phyloP scores from a whole-genome alignment of 2,113 vertebrate genomes.

The Rhagologus leucostigma region DNA sequence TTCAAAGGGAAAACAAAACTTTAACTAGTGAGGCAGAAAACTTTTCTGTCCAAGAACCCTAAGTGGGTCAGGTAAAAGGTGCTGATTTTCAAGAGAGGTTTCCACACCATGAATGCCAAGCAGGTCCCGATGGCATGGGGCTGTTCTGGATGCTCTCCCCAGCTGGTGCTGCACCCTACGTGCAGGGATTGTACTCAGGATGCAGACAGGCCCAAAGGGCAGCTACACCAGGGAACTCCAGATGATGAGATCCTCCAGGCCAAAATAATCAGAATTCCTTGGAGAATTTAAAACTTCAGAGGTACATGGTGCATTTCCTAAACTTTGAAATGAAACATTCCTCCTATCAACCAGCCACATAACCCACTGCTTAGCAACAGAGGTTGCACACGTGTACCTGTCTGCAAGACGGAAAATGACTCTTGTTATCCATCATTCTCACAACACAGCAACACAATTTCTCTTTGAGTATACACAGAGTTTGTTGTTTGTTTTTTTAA shows the following conservation, averaged over 20 bases:
- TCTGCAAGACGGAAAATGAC: background rate
- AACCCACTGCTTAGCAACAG: background rate
- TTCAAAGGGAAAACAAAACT: background rate
- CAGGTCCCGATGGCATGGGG: rapidly evolving
- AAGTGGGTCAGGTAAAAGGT: background rate
- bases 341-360: background rate
- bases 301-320: background rate
- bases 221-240: background rate
- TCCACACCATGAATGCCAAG: background rate
- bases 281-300: background rate
- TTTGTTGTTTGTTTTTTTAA: background rate
- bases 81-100: background rate
- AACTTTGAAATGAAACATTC: slow-evolving; percentile 21
- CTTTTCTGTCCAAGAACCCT: background rate
- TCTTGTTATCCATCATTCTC: background rate
- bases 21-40: background rate
- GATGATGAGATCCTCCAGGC: background rate
- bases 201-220: background rate
- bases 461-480: background rate
- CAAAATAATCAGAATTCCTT: background rate
- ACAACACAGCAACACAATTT: background rate
- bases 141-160: background rate
- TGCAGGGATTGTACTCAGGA: background rate
- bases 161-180: rapidly evolving
- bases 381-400: background rate